These are phyloP conservation scores for Drosophila trapezifrons DNA, from an alignment of 1,140 invertebrate genomes.

Conservation along the genomic window DNA sequence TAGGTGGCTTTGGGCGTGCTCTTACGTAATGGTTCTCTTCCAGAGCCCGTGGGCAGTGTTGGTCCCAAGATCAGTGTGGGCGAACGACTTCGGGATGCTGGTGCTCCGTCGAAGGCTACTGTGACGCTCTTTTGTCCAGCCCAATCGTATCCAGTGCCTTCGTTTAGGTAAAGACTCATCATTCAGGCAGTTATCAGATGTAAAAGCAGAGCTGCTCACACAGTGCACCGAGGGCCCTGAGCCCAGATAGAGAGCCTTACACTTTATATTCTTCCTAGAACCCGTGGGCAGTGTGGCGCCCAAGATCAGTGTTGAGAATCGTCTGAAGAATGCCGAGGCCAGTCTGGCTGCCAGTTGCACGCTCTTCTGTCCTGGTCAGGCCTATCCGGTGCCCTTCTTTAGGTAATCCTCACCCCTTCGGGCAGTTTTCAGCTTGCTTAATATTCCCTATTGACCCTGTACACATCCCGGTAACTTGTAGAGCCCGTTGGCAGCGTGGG, in stretches of 20 bases:
- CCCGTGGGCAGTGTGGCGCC: slow-evolving; percentile 84
- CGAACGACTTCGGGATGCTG: slow-evolving; percentile 86
- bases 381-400: slow-evolving; percentile 87
- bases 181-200: slow-evolving; percentile 63
- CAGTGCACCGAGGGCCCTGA: too few species aligned
- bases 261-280: slow-evolving; percentile 63
- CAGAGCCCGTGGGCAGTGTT: slow-evolving; percentile 90
- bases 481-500: slow-evolving; percentile 67
- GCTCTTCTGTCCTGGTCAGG: slow-evolving; percentile 87
- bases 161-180: slow-evolving; percentile 86
- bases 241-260: too few species aligned
- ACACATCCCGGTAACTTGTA: slow-evolving; percentile 9
- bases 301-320: slow-evolving; percentile 85
- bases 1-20: background rate
- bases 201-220: background rate
- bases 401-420: slow-evolving; percentile 84
- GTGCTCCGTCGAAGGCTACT: slow-evolving; percentile 84
- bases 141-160: slow-evolving; percentile 88
- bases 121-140: slow-evolving; percentile 86
- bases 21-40: background rate
- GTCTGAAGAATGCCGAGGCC: slow-evolving; percentile 86
- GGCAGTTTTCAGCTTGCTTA: slow-evolving; percentile 44
- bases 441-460: background rate
- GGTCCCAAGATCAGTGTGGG: slow-evolving; percentile 87
- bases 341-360: slow-evolving; percentile 73